Conservation (phyloP, 2,113 vertebrate species). For the Labeo catla region DNA sequence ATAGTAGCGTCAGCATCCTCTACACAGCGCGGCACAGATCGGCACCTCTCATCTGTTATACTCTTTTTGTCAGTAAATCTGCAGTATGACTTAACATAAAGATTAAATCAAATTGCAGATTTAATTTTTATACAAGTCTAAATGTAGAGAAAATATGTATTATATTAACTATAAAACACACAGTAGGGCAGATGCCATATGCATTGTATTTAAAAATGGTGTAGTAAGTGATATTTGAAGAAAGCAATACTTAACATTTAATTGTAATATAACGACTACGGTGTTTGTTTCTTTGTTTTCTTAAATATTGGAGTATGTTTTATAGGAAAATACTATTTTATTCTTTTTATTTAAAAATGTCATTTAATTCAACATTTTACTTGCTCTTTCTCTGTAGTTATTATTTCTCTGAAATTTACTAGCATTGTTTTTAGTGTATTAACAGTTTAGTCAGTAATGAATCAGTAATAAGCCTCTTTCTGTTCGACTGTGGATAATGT, state of each 20-base stretch:
- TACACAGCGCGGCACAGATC: background rate
- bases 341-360: background rate
- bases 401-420: background rate
- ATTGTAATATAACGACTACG: background rate
- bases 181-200: background rate
- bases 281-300: too few species aligned
- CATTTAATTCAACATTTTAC: background rate
- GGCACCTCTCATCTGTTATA: background rate
- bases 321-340: background rate
- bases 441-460: background rate
- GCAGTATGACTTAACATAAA: background rate
- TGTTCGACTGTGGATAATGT: background rate
- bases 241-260: background rate
- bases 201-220: background rate
- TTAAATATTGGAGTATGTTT: background rate
- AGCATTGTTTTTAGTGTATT: background rate
- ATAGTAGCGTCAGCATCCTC: constrained; percentile 28
- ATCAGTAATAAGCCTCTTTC: background rate
- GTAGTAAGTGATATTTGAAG: background rate
- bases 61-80: background rate
- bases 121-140: background rate
- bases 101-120: background rate
- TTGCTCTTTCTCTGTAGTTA: background rate
- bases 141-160: background rate
- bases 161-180: background rate